phyloP scores from a whole-genome alignment of 92 coral and sea anemone genomes.

The Zoanthus gigantus region DNA sequence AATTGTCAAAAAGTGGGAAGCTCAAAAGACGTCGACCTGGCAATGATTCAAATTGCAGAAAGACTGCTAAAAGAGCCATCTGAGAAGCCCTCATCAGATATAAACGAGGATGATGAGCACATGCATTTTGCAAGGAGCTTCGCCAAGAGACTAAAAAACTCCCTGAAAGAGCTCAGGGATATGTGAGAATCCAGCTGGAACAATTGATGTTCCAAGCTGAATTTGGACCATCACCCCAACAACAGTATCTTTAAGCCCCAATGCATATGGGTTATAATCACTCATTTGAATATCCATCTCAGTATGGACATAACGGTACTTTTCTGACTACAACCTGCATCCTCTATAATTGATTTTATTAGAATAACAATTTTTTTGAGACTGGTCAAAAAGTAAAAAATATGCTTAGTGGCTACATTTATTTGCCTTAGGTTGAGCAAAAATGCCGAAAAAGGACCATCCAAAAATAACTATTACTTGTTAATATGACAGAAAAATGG shows the following conservation, averaged over 20 bases:
- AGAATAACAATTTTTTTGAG: too few species aligned
- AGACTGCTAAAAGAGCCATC: conserved; percentile 51
- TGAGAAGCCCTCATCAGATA: conserved; percentile 17
- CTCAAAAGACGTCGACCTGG: conserved; percentile 51
- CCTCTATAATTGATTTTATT: neutral
- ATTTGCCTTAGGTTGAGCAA: too few species aligned
- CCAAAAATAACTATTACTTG: too few species aligned
- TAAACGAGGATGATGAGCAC: conserved; percentile 38
- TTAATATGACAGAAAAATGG: too few species aligned
- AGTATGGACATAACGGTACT: conserved; percentile 8
- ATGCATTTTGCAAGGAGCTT: conserved; percentile 50
- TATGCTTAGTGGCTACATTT: too few species aligned
- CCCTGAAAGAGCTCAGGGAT: conserved; percentile 51
- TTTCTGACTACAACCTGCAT: conserved; percentile 28
- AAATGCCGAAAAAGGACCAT: too few species aligned
- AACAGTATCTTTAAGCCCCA: conserved; percentile 2
- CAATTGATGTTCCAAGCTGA: conserved; percentile 56
- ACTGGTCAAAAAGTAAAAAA: too few species aligned
- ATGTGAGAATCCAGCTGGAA: conserved; percentile 54
- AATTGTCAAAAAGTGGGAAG: conserved; percentile 41
- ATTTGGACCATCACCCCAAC: conserved; percentile 48
- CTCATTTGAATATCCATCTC: conserved; percentile 20
- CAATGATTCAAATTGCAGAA: conserved; percentile 50
- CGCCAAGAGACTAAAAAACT: conserved; percentile 53
- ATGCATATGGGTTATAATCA: conserved; percentile 53